Evolutionary conservation across 2,113 vertebrate species (phyloP).

Genomic region (Ancistrus triradiatus): DNA sequence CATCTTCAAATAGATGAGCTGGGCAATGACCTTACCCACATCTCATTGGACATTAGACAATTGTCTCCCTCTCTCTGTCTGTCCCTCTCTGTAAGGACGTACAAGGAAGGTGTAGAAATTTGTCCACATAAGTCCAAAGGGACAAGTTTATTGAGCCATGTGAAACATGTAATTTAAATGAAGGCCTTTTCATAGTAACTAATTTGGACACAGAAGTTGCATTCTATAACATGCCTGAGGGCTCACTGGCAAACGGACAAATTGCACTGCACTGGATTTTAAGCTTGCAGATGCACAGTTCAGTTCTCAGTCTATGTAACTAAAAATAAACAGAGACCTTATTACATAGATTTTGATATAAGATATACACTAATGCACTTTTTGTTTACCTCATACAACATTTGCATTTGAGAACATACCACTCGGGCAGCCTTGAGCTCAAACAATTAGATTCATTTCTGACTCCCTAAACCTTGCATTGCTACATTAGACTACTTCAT

Average conservation of each 20-base stretch:
- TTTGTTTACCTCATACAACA: too few species aligned
- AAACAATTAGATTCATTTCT: background rate
- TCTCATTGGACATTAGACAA: conserved; percentile 48
- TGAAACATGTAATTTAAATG: conserved; percentile 20
- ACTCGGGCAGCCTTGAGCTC: background rate
- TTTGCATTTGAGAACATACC: too few species aligned
- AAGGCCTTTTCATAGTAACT: conserved; percentile 9
- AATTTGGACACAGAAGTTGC: conserved; percentile 11
- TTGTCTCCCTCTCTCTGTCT: conserved; percentile 41
- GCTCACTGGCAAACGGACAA: conserved; percentile 1
- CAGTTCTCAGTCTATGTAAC: background rate
- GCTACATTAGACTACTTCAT: background rate
- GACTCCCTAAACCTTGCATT: background rate
- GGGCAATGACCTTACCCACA: conserved; percentile 60
- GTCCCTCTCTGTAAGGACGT: background rate
- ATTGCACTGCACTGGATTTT: conserved; percentile 4
- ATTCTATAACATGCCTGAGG: conserved; percentile 5
- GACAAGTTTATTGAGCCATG: conserved; percentile 29
- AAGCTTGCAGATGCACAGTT: background rate
- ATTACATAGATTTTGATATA: too few species aligned
- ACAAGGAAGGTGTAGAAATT: background rate
- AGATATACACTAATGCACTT: too few species aligned
- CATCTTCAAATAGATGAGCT: conserved; percentile 55
- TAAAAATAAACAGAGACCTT: too few species aligned
- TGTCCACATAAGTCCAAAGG: conserved; percentile 8